Evolutionary conservation across 2,113 vertebrate species (phyloP), one percentile per base, ranked within the genome.

Genomic region (Symphodus melops): DNA sequence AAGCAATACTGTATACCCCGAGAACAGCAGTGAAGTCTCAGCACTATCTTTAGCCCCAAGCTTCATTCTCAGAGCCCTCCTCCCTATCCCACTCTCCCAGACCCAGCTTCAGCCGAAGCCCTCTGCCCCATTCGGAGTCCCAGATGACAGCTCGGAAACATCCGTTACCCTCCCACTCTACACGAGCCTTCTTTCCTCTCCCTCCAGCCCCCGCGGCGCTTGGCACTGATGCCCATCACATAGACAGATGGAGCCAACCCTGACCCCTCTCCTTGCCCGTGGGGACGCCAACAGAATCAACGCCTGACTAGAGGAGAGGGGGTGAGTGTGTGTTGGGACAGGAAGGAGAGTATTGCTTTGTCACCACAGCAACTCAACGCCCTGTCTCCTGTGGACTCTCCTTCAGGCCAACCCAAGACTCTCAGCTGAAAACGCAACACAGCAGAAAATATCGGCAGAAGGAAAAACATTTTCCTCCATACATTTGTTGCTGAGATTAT

Each of bases 221-320:
- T 93, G 93, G 91, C 91, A 92, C 82, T 75, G 61, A 68, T 58
- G 86, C 83, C 85, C 82, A 83, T 89, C 88, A 82, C 89, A 82
- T 57, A 89, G 86, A 92, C 90, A 93, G 87, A 92, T 90, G 89
- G 91, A 92, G 90, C 91, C 88, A 86, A 90, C 85, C 89, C 90
- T 92, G 91, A 93, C 87, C 91, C 88, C 79, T 83, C 84, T 88
- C 78, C 83, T 86, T 21, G 75, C 88, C 85, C 36, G 68, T 53
- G 63, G 89, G 89, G 86, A 90, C 61, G 79, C 82, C 75, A 70
- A 85, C 41, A 85, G 84, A 83, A 75, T 80, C 80, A 83, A 68
- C 72, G 86, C 75, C 85, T 91, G 75, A 87, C 85, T 71, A 46
- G 63, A 82, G 75, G 82, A 74, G 75, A 33, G 74, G 39, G 69